Percentiles rank a stretch among this genome's conserved stretches.
These are phyloP conservation scores for Shargacucullia verbasci DNA, from an alignment of 2,888 invertebrate genomes.

Conservation along the genomic window DNA sequence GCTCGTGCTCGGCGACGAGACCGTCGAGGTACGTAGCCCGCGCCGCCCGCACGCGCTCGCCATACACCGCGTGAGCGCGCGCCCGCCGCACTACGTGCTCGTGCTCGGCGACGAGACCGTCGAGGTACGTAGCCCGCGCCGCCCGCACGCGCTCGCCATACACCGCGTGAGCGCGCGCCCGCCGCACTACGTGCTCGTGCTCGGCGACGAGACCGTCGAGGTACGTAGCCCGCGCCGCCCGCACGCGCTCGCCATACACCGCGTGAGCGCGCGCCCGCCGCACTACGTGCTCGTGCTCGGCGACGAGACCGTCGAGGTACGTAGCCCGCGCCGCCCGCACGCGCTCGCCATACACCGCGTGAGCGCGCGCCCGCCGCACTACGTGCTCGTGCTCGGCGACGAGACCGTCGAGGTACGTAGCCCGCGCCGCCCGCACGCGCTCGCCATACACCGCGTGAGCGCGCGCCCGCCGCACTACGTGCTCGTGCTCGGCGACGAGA, in stretches of 20 bases:
- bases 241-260: slow-evolving; percentile 16
- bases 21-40: too few relatives aligned
- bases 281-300: slow-evolving; percentile 30
- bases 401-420: too few relatives aligned
- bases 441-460: slow-evolving; percentile 34
- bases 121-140: slow-evolving; percentile 66
- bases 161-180: slow-evolving; percentile 38
- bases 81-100: slow-evolving; percentile 45
- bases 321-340: slow-evolving; percentile 63
- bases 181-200: slow-evolving; percentile 52
- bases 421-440: slow-evolving; percentile 26
- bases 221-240: slow-evolving; percentile 31
- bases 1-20: too few relatives aligned
- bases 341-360: slow-evolving; percentile 10
- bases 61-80: slow-evolving; percentile 40
- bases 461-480: slow-evolving; percentile 47
- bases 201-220: too few relatives aligned
- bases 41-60: slow-evolving; percentile 23
- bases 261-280: slow-evolving; percentile 51
- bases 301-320: slow-evolving; percentile 52
- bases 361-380: slow-evolving; percentile 49
- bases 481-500: slow-evolving; percentile 34
- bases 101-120: slow-evolving; percentile 44
- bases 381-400: slow-evolving; percentile 49
- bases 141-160: slow-evolving; percentile 1